Conservation (phyloP, 2,797 vertebrate genomes). For the Brotula barbata region DNA sequence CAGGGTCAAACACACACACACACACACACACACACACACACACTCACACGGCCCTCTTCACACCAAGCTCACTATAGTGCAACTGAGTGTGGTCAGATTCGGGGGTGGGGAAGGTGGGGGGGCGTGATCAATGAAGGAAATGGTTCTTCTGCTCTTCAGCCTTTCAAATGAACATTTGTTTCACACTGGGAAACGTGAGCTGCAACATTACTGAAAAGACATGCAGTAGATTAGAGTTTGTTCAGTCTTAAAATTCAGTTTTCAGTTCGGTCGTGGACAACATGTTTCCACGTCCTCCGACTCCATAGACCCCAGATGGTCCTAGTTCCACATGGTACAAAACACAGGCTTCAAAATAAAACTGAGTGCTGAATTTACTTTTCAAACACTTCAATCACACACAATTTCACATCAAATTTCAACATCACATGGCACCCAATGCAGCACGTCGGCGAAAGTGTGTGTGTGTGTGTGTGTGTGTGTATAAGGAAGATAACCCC, state of each 20-base stretch:
- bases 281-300: slow-evolving; percentile 1
- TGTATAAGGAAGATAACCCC: slow-evolving; percentile 9
- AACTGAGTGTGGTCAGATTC: slow-evolving; percentile 24
- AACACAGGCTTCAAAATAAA: slow-evolving; percentile 49
- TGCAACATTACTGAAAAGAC: slow-evolving; percentile 46
- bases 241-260: slow-evolving; percentile 2
- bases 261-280: slow-evolving; percentile 25
- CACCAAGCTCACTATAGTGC: slow-evolving; percentile 54
- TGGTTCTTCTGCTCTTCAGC: slow-evolving; percentile 28
- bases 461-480: slow-evolving; percentile 19
- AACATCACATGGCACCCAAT: slow-evolving; percentile 68
- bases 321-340: slow-evolving; percentile 43
- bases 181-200: slow-evolving; percentile 9
- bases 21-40: slow-evolving; percentile 12
- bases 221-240: slow-evolving; percentile 37
- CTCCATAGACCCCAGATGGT: no score
- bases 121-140: slow-evolving; percentile 22
- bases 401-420: slow-evolving; percentile 47
- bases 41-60: slow-evolving; percentile 10
- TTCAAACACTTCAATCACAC: slow-evolving; percentile 59
- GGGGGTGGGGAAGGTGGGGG: slow-evolving; percentile 1
- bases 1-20: no score
- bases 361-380: slow-evolving; percentile 52
- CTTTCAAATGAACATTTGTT: neutral
- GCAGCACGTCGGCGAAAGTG: slow-evolving; percentile 55